These are phyloP conservation scores for Bos indicus DNA, from an alignment of 2,113 vertebrate species.

Conservation along the genomic window DNA sequence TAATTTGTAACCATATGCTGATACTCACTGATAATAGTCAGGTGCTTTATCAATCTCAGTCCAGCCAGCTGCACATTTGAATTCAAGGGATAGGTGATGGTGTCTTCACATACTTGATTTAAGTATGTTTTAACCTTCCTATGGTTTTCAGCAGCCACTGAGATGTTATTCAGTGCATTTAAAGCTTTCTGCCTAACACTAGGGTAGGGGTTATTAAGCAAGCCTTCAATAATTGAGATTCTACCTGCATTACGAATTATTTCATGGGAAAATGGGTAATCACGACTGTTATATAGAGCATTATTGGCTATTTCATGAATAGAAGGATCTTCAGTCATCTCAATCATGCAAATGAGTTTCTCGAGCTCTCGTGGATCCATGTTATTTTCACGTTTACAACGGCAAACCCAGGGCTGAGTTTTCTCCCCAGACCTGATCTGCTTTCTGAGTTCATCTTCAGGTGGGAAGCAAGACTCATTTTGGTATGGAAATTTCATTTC, in stretches of 20 bases:
- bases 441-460: conserved; percentile 45
- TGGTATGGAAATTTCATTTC: conserved; percentile 43
- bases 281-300: conserved; percentile 57
- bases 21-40: conserved; percentile 92
- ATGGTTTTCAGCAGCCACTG: conserved; percentile 72
- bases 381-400: conserved; percentile 48
- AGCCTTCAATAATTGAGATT: conserved; percentile 68
- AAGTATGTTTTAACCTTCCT: conserved; percentile 80
- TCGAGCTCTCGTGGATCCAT: conserved; percentile 64
- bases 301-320: conserved; percentile 72
- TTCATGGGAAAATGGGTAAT: conserved; percentile 62
- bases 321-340: conserved; percentile 72
- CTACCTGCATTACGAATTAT: conserved; percentile 56
- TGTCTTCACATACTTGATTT: conserved; percentile 83
- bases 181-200: conserved; percentile 71
- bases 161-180: conserved; percentile 72
- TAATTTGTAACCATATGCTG: conserved; percentile 88
- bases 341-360: conserved; percentile 72
- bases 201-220: conserved; percentile 65
- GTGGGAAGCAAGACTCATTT: conserved; percentile 21
- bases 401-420: conserved; percentile 44
- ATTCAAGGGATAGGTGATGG: conserved; percentile 89
- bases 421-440: conserved; percentile 40
- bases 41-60: conserved; percentile 91
- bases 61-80: conserved; percentile 92